Percentiles rank a stretch among this genome's conserved stretches.
phyloP scores from a whole-genome alignment of 53 echinoderm and acorn worm species.

The Actinopyga echinites region DNA sequence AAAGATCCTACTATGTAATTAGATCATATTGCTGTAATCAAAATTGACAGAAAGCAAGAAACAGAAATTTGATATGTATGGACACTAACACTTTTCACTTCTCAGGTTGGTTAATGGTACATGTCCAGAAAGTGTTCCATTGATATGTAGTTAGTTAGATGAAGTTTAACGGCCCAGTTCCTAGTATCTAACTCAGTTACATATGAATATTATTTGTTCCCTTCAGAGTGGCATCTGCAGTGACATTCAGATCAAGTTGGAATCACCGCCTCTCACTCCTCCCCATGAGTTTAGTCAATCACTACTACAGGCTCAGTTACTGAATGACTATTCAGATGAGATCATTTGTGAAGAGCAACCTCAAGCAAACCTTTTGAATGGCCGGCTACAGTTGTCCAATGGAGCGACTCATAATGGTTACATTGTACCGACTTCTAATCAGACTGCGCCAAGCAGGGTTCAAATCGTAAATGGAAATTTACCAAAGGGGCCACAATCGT shows the following conservation, averaged over 20 bases:
- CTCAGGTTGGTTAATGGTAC: too few species aligned
- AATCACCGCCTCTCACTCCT: slow-evolving; percentile 93
- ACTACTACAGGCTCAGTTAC: not conserved
- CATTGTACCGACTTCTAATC: not conserved
- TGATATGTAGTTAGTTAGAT: too few species aligned
- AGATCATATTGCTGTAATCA: too few species aligned
- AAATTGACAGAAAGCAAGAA: too few species aligned
- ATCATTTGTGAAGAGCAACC: not conserved
- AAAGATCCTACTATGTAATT: too few species aligned
- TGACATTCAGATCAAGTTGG: slow-evolving; percentile 73
- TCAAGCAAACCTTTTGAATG: not conserved
- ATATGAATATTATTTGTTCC: not conserved
- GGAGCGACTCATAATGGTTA: not conserved
- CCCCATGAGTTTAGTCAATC: slow-evolving; percentile 59
- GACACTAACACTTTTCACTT: too few species aligned
- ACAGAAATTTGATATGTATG: too few species aligned
- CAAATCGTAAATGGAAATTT: slow-evolving; percentile 19
- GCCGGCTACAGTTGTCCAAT: not conserved
- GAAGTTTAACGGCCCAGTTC: too few species aligned
- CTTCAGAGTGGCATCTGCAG: slow-evolving; percentile 25
- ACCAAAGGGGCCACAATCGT: not conserved
- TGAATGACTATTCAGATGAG: not conserved
- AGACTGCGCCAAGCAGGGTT: not conserved
- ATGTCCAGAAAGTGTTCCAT: too few species aligned
- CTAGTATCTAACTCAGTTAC: too few species aligned